Conservation (phyloP, 2,113 vertebrate species). For the Gambusia affinis region DNA sequence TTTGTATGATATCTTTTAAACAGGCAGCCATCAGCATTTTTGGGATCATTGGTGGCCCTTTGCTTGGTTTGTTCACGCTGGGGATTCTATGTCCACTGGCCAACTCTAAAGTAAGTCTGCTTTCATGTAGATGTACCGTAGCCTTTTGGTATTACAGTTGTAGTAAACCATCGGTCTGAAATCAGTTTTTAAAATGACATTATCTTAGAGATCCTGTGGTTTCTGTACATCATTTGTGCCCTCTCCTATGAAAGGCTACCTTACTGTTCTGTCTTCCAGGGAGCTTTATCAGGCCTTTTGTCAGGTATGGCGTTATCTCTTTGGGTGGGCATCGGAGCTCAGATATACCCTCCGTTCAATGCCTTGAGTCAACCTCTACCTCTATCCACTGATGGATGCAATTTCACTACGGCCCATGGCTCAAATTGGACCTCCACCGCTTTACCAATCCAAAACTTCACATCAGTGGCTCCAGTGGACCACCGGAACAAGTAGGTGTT, state of each 20-base stretch:
- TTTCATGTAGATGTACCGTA: conserved; percentile 7
- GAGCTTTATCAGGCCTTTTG: conserved; percentile 77
- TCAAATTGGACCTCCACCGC: conserved; percentile 58
- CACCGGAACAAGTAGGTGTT: conserved; percentile 38
- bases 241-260: neutral
- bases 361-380: conserved; percentile 67
- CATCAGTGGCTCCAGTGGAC: neutral
- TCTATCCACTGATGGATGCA: conserved; percentile 75
- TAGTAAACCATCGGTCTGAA: neutral
- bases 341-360: conserved; percentile 71
- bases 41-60: conserved; percentile 80
- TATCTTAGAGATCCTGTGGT: neutral
- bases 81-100: conserved; percentile 81
- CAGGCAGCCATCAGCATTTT: conserved; percentile 80
- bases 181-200: neutral
- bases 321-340: conserved; percentile 81
- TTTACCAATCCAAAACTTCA: conserved; percentile 10
- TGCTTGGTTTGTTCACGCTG: conserved; percentile 82
- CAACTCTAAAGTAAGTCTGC: conserved; percentile 79
- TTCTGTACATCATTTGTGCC: neutral
- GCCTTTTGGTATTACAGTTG: neutral
- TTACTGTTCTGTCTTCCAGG: conserved; percentile 59
- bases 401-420: conserved; percentile 43
- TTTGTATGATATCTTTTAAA: neutral
- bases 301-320: conserved; percentile 76